Conservation (phyloP, 2,113 vertebrate species). For the Sorex araneus region DNA sequence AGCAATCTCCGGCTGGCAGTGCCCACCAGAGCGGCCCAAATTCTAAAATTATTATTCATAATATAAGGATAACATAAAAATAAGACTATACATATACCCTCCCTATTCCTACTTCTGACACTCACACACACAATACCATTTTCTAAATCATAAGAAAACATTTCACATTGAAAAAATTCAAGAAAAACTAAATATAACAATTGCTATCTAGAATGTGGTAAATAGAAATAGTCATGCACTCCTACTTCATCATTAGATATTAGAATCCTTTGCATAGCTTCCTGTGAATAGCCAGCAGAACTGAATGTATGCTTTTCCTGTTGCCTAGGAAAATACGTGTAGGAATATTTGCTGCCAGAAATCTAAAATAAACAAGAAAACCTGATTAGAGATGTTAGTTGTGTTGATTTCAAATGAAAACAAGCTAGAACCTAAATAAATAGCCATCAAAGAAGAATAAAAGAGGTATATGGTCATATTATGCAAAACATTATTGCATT, state of each 20-base stretch:
- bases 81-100: background rate
- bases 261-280: background rate
- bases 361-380: conserved; percentile 40
- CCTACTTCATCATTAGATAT: background rate
- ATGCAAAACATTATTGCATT: background rate
- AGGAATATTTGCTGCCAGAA: background rate
- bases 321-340: background rate
- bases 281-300: background rate
- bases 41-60: background rate
- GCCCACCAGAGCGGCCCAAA: too few species aligned
- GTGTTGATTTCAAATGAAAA: background rate
- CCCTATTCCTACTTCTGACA: background rate
- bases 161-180: background rate
- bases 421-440: conserved; percentile 36
- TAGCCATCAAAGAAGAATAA: background rate
- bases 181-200: background rate
- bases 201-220: background rate
- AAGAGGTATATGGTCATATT: background rate
- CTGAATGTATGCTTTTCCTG: background rate
- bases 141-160: background rate
- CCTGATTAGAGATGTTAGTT: background rate
- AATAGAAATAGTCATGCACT: background rate
- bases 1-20: too few species aligned
- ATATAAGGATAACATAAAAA: conserved; percentile 19
- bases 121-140: background rate